phyloP scores from a whole-genome alignment of 2,113 vertebrate species.

The Craseonycteris thonglongyai region DNA sequence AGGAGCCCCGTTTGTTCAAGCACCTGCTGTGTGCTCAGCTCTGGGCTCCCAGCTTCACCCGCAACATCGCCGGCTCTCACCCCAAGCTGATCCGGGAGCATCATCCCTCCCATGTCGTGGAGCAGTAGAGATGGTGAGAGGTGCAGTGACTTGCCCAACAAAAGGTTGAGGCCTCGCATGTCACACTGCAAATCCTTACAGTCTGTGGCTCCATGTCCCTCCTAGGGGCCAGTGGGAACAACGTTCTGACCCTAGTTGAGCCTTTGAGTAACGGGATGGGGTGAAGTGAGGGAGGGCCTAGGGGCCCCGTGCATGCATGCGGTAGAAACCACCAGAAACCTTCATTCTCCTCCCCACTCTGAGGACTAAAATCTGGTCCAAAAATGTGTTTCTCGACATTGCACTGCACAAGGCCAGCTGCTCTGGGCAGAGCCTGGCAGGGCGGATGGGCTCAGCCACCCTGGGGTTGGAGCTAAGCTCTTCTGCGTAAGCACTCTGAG shows the following conservation, averaged over 20 bases:
- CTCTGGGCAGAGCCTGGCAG: neutral
- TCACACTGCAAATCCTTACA: neutral
- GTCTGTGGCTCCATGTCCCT: neutral
- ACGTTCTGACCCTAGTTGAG: fast-evolving
- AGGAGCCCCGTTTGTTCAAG: neutral
- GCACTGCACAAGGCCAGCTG: fast-evolving
- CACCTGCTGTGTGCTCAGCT: fast-evolving
- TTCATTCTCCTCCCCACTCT: neutral
- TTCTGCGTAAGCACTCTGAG: neutral
- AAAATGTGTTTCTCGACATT: fast-evolving
- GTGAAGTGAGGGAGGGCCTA: neutral
- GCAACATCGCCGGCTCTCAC: neutral
- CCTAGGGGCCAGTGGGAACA: neutral
- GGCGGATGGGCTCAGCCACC: neutral
- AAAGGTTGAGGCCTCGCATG: neutral
- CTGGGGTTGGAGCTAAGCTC: neutral
- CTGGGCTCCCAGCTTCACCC: neutral
- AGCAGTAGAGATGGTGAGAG: neutral
- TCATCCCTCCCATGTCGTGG: neutral
- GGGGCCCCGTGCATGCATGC: fast-evolving
- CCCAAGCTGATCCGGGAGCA: neutral
- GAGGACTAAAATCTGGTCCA: neutral
- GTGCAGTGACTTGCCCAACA: neutral
- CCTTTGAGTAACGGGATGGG: fast-evolving
- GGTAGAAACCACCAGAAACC: neutral